A percentile compares a stretch with the other conserved stretches of the same genome.
These are phyloP conservation scores for Rhopilema esculentum DNA, from an alignment of 30 jellyfish, hydroid and myxozoan genomes.

Conservation along the genomic window DNA sequence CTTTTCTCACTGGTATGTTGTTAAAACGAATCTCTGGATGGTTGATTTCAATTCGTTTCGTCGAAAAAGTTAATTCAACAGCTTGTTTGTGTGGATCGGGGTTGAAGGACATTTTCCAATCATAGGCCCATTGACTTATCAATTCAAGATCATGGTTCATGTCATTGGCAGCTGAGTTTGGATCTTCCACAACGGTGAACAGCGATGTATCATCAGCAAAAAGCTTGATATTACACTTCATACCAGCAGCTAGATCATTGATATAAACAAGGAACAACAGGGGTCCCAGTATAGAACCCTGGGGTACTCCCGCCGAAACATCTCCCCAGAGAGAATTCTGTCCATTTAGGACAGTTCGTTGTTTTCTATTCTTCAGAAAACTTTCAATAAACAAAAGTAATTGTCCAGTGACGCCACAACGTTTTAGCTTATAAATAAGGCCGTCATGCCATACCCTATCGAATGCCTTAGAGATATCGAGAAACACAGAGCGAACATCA, in stretches of 20 bases:
- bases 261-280: slow-evolving; percentile 48
- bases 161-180: slow-evolving; percentile 63
- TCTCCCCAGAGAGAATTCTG: slow-evolving; percentile 67
- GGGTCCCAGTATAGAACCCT: slow-evolving; percentile 75
- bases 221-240: slow-evolving; percentile 61
- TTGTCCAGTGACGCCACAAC: slow-evolving; percentile 64
- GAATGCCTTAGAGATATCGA: slow-evolving; percentile 57
- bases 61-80: slow-evolving; percentile 41
- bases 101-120: slow-evolving; percentile 64
- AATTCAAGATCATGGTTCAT: slow-evolving; percentile 60
- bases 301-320: slow-evolving; percentile 75
- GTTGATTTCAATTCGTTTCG: slow-evolving; percentile 11
- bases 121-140: slow-evolving; percentile 64
- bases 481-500: too few species aligned
- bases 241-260: slow-evolving; percentile 55
- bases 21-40: slow-evolving; percentile 49
- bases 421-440: slow-evolving; percentile 54
- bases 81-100: slow-evolving; percentile 69
- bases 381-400: slow-evolving; percentile 28
- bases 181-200: slow-evolving; percentile 60
- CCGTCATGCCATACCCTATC: slow-evolving; percentile 77
- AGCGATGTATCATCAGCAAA: slow-evolving; percentile 57
- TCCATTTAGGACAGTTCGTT: slow-evolving; percentile 63
- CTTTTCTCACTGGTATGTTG: slow-evolving; percentile 38
- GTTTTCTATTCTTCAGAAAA: slow-evolving; percentile 50